phyloP scores from a whole-genome alignment of 2,888 invertebrate genomes.

The Euplagia quadripunctaria region DNA sequence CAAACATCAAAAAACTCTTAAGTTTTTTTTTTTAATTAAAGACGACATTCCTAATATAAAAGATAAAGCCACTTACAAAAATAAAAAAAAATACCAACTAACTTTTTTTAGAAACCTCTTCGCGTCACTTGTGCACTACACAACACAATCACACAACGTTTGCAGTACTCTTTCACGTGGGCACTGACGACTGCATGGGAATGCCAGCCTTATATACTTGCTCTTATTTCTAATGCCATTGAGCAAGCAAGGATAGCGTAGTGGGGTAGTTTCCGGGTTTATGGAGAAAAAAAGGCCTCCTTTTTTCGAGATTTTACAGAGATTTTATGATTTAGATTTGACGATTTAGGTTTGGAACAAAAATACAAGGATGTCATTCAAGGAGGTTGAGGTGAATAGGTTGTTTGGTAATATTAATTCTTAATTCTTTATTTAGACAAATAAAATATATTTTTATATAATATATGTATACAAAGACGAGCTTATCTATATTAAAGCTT shows the following conservation, averaged over 20 bases:
- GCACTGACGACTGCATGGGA: conserved; percentile 43
- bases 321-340: not conserved
- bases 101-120: conserved; percentile 37
- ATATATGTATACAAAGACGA: not conserved
- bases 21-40: not conserved
- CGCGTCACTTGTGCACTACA: conserved; percentile 39
- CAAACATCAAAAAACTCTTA: not conserved
- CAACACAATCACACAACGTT: conserved; percentile 47
- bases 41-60: not conserved
- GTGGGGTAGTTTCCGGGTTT: conserved; percentile 59
- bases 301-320: not conserved
- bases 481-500: not conserved
- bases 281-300: conserved; percentile 14
- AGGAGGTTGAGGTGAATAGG: not conserved
- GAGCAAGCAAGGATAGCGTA: conserved; percentile 52
- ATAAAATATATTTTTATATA: not conserved
- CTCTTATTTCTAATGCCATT: conserved; percentile 60
- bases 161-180: conserved; percentile 30
- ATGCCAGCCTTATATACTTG: conserved; percentile 63
- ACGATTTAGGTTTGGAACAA: not conserved
- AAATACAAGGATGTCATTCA: not conserved
- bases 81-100: conserved; percentile 34
- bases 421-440: not conserved
- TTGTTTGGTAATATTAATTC: not conserved
- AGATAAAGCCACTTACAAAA: conserved; percentile 10